Evolutionary conservation across 2,888 invertebrate genomes (phyloP), one percentile per base, ranked within the genome.

Genomic region (Melinaea marsaeus): DNA sequence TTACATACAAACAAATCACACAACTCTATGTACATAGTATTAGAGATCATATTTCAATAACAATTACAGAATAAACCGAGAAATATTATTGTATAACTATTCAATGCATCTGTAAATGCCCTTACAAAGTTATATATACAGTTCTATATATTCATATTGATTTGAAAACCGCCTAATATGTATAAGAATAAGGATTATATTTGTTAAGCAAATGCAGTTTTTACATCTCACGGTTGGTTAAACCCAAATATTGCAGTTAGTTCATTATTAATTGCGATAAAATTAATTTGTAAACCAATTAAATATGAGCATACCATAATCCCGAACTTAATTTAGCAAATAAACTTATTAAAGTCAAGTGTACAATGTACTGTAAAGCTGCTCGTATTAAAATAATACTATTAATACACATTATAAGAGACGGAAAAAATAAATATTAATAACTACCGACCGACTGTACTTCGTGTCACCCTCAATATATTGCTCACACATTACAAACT

Each of bases 101-200:
- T 46, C 61, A 61, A 66, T 67, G 64, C 67, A 63, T 61, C 63
- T 59, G 61, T 61, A 56, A 62, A 61, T 55, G 66, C 64, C 66
- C 57, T 66, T 64, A 65, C 63, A 66, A 68, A 62, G 59, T 66
- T 67, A 64, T 60, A 55, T 32, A 57, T 64, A 55, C 64, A 61
- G 57, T 9, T 51, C 51, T 45, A 55, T 37, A 58, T 6, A 37
- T 55, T 13, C 33, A 55, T 46, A 35, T 35, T 6, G 35, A 45
- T 3, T 34, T n/a, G 51, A 13, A 55, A 13, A 32, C 5, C 4
- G 2, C 11, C 46, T 58, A 58, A 55, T 33, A 2, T 0, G 1
- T 34, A 32, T 2, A 4, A 13, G 6, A 32, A 54, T 58, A 62
- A 62, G 13, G 9, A 42, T 55, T 32, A 55, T 54, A 57, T 62